Percentiles rank a stretch among this genome's conserved stretches.
phyloP scores from a whole-genome alignment of 2,797 vertebrate species.

The Melanogrammus aeglefinus region DNA sequence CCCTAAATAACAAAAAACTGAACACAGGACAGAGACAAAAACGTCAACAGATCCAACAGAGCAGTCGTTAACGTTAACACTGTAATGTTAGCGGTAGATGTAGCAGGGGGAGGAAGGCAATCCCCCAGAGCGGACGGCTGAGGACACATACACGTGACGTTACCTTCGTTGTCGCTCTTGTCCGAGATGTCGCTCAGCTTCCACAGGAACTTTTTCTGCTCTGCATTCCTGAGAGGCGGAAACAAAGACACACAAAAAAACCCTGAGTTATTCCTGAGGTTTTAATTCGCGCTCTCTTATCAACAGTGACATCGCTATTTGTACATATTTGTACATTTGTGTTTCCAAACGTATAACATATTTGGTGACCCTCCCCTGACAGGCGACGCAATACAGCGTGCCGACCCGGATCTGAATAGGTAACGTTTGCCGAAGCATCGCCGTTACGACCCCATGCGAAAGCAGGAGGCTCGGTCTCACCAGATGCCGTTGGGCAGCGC shows the following conservation, averaged over 20 bases:
- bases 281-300: not conserved
- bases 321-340: too few relatives aligned
- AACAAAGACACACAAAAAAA: slow-evolving; percentile 14
- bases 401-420: too few relatives aligned
- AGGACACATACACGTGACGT: slow-evolving; percentile 16
- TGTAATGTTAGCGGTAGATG: not conserved
- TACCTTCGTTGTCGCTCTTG: slow-evolving; percentile 95
- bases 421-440: too few relatives aligned
- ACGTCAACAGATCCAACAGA: not conserved
- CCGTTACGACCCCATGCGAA: too few relatives aligned
- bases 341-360: too few relatives aligned
- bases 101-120: too few relatives aligned
- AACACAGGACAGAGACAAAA: not conserved
- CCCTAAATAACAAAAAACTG: not conserved
- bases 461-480: slow-evolving; percentile 62
- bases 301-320: too few relatives aligned
- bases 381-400: too few relatives aligned
- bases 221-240: slow-evolving; percentile 80
- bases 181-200: slow-evolving; percentile 92
- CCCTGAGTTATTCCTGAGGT: not conserved
- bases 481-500: slow-evolving; percentile 89
- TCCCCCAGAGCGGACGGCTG: too few relatives aligned
- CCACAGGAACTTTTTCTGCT: slow-evolving; percentile 95
- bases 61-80: not conserved
- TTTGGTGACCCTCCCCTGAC: too few relatives aligned